Conservation (phyloP, 2,113 vertebrate genomes). For the Typhlomys cinereus region DNA sequence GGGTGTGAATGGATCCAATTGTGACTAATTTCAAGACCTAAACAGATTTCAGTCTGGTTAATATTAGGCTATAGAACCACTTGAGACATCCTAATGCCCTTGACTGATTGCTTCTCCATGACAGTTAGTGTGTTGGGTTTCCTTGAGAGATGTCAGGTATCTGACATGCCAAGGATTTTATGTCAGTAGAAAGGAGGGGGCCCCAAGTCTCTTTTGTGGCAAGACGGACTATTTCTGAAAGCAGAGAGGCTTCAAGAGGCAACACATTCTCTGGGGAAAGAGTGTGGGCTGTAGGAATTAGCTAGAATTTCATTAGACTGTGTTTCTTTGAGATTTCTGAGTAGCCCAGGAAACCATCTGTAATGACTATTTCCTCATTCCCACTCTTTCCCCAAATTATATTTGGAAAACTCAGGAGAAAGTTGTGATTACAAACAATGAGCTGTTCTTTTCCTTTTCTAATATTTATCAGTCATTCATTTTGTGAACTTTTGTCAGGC, state of each 20-base stretch:
- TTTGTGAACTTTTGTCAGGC: constrained; percentile 6
- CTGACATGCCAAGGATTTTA: constrained; percentile 4
- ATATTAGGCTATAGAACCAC: constrained; percentile 69
- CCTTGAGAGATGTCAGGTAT: constrained; percentile 32
- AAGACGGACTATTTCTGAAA: neutral
- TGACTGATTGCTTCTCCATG: constrained; percentile 49
- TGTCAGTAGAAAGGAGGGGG: neutral
- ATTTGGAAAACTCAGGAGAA: neutral
- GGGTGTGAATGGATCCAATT: constrained; percentile 76
- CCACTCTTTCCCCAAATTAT: neutral
- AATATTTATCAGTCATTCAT: neutral
- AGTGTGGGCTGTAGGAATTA: neutral
- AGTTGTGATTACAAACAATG: neutral
- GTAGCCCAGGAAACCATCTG: neutral
- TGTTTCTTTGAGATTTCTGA: neutral
- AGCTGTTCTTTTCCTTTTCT: neutral
- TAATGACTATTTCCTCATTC: neutral
- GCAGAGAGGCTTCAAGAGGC: constrained; percentile 14
- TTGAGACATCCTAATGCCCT: constrained; percentile 75
- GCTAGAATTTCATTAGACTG: neutral
- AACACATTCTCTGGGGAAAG: neutral
- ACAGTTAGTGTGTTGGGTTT: constrained; percentile 31
- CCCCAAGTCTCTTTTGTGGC: neutral
- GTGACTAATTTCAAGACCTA: constrained; percentile 79
- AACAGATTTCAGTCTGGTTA: constrained; percentile 76